Evolutionary conservation across 2,113 vertebrate genomes (phyloP).

Genomic region (Ammospiza nelsoni): DNA sequence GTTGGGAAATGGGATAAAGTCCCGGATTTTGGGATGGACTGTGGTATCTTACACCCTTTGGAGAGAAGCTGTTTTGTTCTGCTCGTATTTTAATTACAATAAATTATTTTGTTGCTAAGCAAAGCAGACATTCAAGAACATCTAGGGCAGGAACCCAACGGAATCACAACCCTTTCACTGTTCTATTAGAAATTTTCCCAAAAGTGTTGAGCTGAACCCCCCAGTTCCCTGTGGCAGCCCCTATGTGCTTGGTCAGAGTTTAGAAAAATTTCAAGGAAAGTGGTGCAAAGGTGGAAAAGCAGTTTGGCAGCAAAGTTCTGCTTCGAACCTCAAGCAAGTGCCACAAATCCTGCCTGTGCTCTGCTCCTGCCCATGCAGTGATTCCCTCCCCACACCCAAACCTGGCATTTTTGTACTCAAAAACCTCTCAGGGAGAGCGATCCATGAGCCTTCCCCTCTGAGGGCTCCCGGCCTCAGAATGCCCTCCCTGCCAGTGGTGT

Average conservation of each 20-base stretch:
- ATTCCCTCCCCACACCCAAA: background rate
- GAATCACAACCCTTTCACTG: background rate
- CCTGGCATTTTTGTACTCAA: constrained; percentile 14
- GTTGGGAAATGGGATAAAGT: background rate
- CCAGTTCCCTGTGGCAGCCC: background rate
- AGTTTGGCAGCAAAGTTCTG: background rate
- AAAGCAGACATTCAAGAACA: constrained; percentile 30
- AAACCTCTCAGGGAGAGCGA: background rate
- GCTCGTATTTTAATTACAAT: background rate
- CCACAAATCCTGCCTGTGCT: background rate
- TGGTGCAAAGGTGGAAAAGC: background rate
- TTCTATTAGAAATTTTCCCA: background rate
- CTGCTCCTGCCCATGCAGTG: background rate
- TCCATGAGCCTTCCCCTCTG: background rate
- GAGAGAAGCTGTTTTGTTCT: background rate
- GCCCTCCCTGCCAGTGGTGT: background rate
- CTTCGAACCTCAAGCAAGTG: background rate
- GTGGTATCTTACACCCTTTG: background rate
- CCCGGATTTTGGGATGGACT: background rate
- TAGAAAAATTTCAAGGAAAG: background rate
- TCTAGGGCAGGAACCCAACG: background rate
- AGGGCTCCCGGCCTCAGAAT: background rate
- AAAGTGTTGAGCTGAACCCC: background rate
- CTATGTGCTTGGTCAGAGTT: background rate
- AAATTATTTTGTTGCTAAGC: background rate